Percentiles rank a stretch among this genome's conserved stretches.
Evolutionary conservation across 2,888 invertebrate genomes (phyloP).

Genomic region (Ptychoptera contaminata): DNA sequence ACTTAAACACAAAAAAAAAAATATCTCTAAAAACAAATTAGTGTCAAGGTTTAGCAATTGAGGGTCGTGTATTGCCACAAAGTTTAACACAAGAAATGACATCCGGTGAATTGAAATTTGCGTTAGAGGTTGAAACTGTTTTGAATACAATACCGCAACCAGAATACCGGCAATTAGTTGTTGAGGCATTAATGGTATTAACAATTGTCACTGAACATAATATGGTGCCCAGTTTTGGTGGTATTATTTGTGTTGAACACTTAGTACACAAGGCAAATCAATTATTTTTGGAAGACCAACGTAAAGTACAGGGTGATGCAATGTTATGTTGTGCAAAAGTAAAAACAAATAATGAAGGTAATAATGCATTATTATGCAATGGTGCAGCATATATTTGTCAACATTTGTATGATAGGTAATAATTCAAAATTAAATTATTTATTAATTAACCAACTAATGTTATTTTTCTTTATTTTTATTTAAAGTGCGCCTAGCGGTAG

Average conservation of each 20-base stretch:
- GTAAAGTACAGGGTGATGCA: constrained; percentile 77
- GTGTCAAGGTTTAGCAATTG: constrained; percentile 89
- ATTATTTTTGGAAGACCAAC: constrained; percentile 92
- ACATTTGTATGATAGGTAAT: constrained; percentile 72
- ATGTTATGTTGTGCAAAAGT: constrained; percentile 83
- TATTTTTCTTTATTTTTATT: not conserved
- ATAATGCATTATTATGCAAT: constrained; percentile 55
- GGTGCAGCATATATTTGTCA: constrained; percentile 93
- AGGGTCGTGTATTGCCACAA: constrained; percentile 78
- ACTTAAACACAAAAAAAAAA: constrained; percentile 15
- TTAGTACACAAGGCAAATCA: constrained; percentile 89
- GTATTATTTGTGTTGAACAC: constrained; percentile 73
- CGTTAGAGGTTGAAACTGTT: constrained; percentile 91
- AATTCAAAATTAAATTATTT: not conserved
- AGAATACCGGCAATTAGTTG: constrained; percentile 91
- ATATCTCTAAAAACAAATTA: constrained; percentile 18
- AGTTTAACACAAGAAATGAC: constrained; percentile 98
- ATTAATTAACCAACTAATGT: too few relatives aligned
- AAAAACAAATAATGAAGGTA: constrained; percentile 40
- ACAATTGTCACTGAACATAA: constrained; percentile 82
- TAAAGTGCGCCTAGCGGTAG: constrained; percentile 89
- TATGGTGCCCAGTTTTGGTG: constrained; percentile 58
- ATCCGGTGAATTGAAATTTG: constrained; percentile 94
- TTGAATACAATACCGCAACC: constrained; percentile 95
- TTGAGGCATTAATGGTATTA: constrained; percentile 93